These are phyloP conservation scores for Cyprinella venusta DNA, from an alignment of 2,797 vertebrate species.

Conservation along the genomic window DNA sequence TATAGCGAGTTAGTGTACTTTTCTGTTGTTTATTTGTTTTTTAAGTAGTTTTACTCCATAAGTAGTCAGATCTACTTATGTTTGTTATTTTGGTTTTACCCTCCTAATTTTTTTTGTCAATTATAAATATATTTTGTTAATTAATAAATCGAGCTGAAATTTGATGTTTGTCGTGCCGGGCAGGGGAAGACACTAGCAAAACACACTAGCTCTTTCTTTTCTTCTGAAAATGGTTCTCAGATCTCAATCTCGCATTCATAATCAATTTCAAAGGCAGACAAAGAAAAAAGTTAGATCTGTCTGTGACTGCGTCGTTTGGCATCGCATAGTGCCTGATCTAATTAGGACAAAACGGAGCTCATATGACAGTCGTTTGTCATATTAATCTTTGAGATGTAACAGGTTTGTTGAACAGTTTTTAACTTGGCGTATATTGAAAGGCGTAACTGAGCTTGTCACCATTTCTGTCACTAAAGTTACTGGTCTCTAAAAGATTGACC, in stretches of 20 bases:
- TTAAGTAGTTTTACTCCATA: no score
- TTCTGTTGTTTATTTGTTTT: no score
- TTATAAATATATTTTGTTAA: no score
- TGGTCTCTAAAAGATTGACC: background rate
- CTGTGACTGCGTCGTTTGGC: background rate
- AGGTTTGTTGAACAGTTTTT: background rate
- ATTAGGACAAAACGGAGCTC: background rate
- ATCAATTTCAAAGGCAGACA: background rate
- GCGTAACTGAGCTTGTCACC: background rate
- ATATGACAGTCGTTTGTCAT: background rate
- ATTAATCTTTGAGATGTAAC: background rate
- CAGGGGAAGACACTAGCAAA: background rate
- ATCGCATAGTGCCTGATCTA: background rate
- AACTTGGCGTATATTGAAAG: background rate
- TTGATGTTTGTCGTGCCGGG: no score
- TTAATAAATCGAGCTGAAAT: no score
- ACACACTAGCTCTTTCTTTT: background rate
- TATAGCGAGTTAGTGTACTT: no score
- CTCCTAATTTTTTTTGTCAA: no score
- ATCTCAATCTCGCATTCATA: background rate
- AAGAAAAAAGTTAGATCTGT: no score
- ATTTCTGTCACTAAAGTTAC: background rate
- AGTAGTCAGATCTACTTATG: no score
- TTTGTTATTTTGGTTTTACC: no score
- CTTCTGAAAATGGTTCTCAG: background rate